Evolutionary conservation across 2,113 vertebrate species (phyloP), one percentile per base, ranked within the genome.

Genomic region (Desmodus rotundus): DNA sequence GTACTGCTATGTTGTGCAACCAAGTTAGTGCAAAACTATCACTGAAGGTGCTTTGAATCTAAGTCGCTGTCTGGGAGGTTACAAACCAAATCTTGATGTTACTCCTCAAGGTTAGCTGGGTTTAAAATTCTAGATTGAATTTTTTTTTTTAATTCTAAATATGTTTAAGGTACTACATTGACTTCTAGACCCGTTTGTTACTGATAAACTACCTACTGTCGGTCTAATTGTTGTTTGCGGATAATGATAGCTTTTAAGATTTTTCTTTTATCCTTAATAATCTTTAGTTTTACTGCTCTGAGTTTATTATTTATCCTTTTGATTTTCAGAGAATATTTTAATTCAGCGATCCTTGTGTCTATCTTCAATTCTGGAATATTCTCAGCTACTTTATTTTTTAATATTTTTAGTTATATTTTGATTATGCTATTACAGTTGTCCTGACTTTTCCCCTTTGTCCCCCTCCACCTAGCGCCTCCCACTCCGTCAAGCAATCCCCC

Each of bases 191-290:
- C 9, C 36, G 89, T 54, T 63, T 84, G 61, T 93, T 76, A 70
- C 11, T 78, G 68, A 67, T 73, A 76, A 81, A 7, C 50, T 87
- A 45, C 47, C 31, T 83, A 28, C 14, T 72, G 41, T 83, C 28
- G 43, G 6, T 45, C 72, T 70, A 68, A 36, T 65, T 63, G 36
- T 68, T 52, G 54, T 74, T 58, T 87, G 68, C 78, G 68, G 38
- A 67, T 76, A 38, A 43, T 70, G 12, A 81, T 89, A 87, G 61
- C 45, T 56, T 89, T 90, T 54, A 77, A 17, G 2, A 73, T 87
- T 93, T 92, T 93, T 90, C 41, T 58, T 58, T 87, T 76, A 76
- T 96, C 36, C 43, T 81, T 81, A 43, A 24, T 41, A 67, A 45
- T 65, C 22, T 84, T 9, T 65, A 80, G 47, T 73, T 91, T 77